Evolutionary conservation across 1,140 invertebrate species (phyloP), one percentile per base, ranked within the genome.

Genomic region (Arctopsyche grandis): DNA sequence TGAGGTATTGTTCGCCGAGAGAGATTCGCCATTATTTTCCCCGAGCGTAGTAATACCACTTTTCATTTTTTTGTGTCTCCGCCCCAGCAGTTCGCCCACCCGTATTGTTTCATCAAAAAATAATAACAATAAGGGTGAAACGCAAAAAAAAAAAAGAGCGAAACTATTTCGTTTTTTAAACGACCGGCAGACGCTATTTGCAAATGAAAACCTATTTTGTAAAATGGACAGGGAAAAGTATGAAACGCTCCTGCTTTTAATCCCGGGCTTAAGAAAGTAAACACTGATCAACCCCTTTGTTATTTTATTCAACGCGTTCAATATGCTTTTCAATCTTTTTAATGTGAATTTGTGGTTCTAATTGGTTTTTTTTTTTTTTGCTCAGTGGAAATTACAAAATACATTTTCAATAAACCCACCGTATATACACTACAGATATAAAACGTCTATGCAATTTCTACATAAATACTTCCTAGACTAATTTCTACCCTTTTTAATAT

Each of bases 91-190:
- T 19, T 74, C 9, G 29, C 38, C n/a, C n/a, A n/a, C n/a, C n/a
- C 46, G 12, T 24, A 74, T 52, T 74, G 43, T 74, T 52, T 74
- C 19, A 24, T 24, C 43, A 12, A 52, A 74, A 74, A 74, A 26
- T 66, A 10, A 21, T 21, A 66, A 66, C 10, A 22, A 66, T 66
- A 66, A 66, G 38, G 24, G 38, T n/a, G 38, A 21, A 38, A 1
- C 19, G 1, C 24, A 70, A 14, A 43, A 43, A 24, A n/a, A 22
- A 26, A 69, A 43, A 70, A 43, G 5, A 7, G 26, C 26, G 38
- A 70, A 44, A 29, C n/a, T 43, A 44, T 38, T 38, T n/a, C n/a
- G 5, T 22, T 26, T 22, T 12, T 66, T 16, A 21, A 66, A 16
- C 24, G 24, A 66, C 10, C 5, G 5, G n/a, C 12, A 22, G 24